phyloP scores from a whole-genome alignment of 2,888 invertebrate genomes.

The Thereva unica region DNA sequence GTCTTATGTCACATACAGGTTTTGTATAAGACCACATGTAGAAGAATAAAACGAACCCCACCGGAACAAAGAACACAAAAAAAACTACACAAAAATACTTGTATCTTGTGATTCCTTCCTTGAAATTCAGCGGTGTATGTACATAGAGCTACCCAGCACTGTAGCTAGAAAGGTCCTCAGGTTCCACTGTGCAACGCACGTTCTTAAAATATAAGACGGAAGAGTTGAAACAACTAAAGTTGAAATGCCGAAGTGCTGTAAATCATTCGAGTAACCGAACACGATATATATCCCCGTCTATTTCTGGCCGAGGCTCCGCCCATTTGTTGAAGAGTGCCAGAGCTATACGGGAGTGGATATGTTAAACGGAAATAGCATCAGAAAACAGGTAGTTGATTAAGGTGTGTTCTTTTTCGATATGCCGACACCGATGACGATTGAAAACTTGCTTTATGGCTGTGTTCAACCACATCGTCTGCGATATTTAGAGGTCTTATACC shows the following conservation, averaged over 20 bases:
- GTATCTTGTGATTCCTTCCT: too few species aligned
- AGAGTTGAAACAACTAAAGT: slow-evolving; percentile 38
- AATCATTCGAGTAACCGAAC: slow-evolving; percentile 45
- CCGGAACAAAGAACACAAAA: too few species aligned
- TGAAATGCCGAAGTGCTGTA: slow-evolving; percentile 45
- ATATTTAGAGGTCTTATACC: background rate
- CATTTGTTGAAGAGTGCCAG: slow-evolving; percentile 35
- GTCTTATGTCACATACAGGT: slow-evolving; percentile 17
- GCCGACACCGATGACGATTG: slow-evolving; percentile 24
- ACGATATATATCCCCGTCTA: slow-evolving; percentile 39
- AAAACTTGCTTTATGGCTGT: slow-evolving; percentile 31
- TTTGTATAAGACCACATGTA: slow-evolving; percentile 23
- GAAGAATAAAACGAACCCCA: slow-evolving; percentile 4
- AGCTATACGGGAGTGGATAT: slow-evolving; percentile 1
- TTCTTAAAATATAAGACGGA: slow-evolving; percentile 16
- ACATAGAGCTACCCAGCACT: too few species aligned
- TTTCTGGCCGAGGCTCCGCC: slow-evolving; percentile 38
- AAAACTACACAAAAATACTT: too few species aligned
- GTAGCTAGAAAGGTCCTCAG: too few species aligned
- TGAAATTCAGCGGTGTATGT: too few species aligned
- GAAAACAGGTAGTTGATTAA: slow-evolving; percentile 43
- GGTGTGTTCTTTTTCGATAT: slow-evolving; percentile 17
- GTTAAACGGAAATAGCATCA: slow-evolving; percentile 17
- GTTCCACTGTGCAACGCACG: too few species aligned
- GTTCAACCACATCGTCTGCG: slow-evolving; percentile 36